Conservation (phyloP, 2,888 invertebrate genomes). For the Spisula solida region DNA sequence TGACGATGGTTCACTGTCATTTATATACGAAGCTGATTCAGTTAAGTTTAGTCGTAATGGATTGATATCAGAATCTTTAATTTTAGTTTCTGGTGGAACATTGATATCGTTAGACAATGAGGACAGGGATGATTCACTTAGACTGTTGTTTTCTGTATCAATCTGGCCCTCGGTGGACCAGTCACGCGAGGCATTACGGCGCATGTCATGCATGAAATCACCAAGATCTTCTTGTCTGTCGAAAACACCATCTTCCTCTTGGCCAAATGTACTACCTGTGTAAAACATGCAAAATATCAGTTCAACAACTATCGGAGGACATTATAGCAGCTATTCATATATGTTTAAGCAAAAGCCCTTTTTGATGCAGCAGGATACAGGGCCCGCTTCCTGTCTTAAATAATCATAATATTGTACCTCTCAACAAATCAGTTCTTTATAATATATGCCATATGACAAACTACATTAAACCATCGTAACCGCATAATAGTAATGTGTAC, state of each 20-base stretch:
- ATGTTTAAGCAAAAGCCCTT: too few species aligned
- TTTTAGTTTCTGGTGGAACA: neutral
- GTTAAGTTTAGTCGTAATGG: neutral
- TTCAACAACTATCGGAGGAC: too few species aligned
- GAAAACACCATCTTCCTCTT: neutral
- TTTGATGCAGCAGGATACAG: too few species aligned
- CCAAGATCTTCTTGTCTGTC: slow-evolving; percentile 41
- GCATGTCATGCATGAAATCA: slow-evolving; percentile 37
- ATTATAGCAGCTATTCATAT: too few species aligned
- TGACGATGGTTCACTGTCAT: neutral
- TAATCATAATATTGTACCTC: too few species aligned
- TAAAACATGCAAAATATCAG: neutral
- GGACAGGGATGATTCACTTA: neutral
- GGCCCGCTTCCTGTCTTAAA: too few species aligned
- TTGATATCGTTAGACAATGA: neutral
- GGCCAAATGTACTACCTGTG: neutral
- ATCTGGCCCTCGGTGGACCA: slow-evolving; percentile 34
- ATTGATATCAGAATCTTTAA: neutral
- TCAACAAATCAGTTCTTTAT: too few species aligned
- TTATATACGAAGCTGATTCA: neutral
- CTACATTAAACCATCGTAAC: too few species aligned
- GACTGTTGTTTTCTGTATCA: neutral
- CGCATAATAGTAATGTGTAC: too few species aligned
- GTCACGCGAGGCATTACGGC: slow-evolving; percentile 44
- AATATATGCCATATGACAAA: too few species aligned